phyloP scores from a whole-genome alignment of 1,140 invertebrate genomes.

The Zaprionus davidi region DNA sequence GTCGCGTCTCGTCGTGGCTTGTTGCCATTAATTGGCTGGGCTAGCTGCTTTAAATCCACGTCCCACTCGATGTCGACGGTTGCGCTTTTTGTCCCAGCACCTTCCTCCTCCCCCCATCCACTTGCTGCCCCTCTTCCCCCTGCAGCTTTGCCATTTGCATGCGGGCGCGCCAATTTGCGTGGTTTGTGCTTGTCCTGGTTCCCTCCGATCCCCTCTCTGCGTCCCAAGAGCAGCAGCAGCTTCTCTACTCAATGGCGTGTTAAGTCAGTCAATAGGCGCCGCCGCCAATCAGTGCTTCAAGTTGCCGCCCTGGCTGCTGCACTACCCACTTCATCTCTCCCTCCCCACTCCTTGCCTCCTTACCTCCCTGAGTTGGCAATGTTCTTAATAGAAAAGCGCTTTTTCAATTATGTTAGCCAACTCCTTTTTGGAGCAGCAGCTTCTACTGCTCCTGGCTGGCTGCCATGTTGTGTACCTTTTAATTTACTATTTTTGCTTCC shows the following conservation, averaged over 20 bases:
- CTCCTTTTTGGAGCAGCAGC: slow-evolving; percentile 67
- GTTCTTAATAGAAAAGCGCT: slow-evolving; percentile 82
- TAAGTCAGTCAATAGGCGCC: slow-evolving; percentile 82
- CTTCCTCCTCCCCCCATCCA: not conserved
- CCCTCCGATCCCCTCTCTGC: slow-evolving; percentile 27
- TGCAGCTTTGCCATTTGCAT: slow-evolving; percentile 35
- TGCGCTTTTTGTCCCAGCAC: slow-evolving; percentile 43
- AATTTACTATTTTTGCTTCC: slow-evolving; percentile 76
- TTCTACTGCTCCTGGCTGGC: slow-evolving; percentile 26
- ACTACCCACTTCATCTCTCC: not conserved
- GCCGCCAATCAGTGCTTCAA: slow-evolving; percentile 79
- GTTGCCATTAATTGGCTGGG: slow-evolving; percentile 70
- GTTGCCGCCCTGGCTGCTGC: slow-evolving; percentile 35
- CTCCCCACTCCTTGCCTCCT: not conserved
- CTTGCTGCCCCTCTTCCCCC: not conserved
- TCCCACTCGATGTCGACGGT: slow-evolving; percentile 33
- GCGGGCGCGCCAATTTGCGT: slow-evolving; percentile 68
- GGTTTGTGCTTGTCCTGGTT: slow-evolving; percentile 6
- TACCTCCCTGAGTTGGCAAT: slow-evolving; percentile 22
- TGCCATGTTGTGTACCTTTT: slow-evolving; percentile 77
- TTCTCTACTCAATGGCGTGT: slow-evolving; percentile 76
- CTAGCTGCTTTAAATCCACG: slow-evolving; percentile 61
- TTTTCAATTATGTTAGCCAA: slow-evolving; percentile 80
- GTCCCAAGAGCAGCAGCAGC: slow-evolving; percentile 16
- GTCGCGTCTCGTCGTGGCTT: slow-evolving; percentile 27